Evolutionary conservation across 2,113 vertebrate species (phyloP), one percentile per base, ranked within the genome.

Genomic region (Dromas ardeola): DNA sequence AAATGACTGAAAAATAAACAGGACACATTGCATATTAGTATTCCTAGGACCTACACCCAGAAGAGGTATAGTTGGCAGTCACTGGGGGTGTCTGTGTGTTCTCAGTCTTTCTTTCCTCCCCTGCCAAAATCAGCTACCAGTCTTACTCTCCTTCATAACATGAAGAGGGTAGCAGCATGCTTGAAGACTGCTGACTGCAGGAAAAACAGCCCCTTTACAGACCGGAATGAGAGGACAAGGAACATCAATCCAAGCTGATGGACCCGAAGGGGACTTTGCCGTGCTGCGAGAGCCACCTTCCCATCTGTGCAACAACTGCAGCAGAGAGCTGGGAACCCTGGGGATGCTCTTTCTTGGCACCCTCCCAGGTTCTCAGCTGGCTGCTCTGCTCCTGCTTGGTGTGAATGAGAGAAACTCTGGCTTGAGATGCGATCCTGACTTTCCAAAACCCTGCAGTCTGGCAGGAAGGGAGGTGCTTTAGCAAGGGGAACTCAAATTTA

Each of bases 311-410:
- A 90, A 47, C 18, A 47, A 85, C 84, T 36, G 71, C 74, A 80
- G 71, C 62, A 67, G 81, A 72, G 86, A 85, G 77, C 83, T 73
- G 62, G 86, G 84, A 92, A 88, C 62, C 59, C 66, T 4, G 0
- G 89, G 74, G 88, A 94, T 95, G 94, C 87, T 74, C 71, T 69
- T 49, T 63, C 81, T 70, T 97, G 92, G 91, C 88, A 81, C 7
- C 10, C 13, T 45, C 38, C 58, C 89, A 91, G 34, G 25, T 50
- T 78, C 87, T 95, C 89, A 62, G 84, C 73, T 85, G 81, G 70
- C 81, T 93, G 69, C 47, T 94, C 84, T 87, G 70, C 59, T 95
- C 45, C 67, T 13, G 1, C 77, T 82, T 82, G 55, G 32, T 96
- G 91, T 67, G 89, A 90, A 95, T 85, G 74, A 89, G 77, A 62